A percentile compares a stretch with the other conserved stretches of the same genome.
These are phyloP conservation scores for Geococcyx californianus DNA, from an alignment of 2,113 vertebrate species.

Conservation along the genomic window DNA sequence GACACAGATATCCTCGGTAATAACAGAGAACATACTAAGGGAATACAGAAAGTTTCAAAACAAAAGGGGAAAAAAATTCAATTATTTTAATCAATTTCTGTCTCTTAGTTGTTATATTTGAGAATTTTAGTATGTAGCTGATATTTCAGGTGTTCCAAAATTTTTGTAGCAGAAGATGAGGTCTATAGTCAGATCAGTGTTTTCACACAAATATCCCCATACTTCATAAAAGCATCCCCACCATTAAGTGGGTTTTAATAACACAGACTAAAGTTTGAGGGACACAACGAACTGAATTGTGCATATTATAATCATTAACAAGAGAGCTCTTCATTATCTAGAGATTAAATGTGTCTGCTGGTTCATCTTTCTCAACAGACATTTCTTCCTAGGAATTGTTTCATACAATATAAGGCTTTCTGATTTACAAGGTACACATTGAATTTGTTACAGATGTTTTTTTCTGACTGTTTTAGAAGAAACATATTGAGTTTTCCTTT, in stretches of 20 bases:
- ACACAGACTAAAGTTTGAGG: not conserved
- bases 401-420: not conserved
- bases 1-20: not conserved
- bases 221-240: not conserved
- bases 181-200: not conserved
- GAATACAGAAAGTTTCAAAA: not conserved
- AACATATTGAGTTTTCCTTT: not conserved
- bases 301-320: not conserved
- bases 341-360: not conserved
- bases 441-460: not conserved
- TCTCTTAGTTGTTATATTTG: not conserved
- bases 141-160: not conserved
- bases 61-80: not conserved
- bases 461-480: not conserved
- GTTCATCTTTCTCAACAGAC: not conserved
- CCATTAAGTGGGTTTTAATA: not conserved
- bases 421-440: not conserved
- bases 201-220: not conserved
- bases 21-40: not conserved
- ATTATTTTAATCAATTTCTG: not conserved
- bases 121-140: not conserved
- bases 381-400: not conserved
- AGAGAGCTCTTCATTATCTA: not conserved
- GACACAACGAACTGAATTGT: not conserved
- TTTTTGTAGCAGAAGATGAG: not conserved